These are phyloP conservation scores for Odocoileus virginianus DNA, from an alignment of 2,113 vertebrate genomes.

Conservation along the genomic window DNA sequence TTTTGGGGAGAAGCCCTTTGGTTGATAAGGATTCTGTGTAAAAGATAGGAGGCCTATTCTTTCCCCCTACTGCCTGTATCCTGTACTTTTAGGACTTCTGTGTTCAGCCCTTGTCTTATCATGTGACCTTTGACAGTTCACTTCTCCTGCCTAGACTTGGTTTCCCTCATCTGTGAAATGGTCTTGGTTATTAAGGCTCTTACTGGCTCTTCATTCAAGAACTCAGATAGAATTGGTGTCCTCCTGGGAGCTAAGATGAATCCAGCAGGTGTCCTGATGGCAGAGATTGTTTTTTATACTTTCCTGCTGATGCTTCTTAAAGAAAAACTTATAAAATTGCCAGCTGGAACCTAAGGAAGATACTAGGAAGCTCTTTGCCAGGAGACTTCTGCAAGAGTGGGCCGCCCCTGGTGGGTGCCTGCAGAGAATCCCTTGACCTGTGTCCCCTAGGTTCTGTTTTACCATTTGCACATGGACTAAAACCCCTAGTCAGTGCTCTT, in stretches of 20 bases:
- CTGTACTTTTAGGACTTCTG: not conserved
- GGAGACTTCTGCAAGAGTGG: not conserved
- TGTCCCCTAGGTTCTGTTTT: not conserved
- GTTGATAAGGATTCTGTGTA: not conserved
- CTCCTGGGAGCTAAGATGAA: not conserved
- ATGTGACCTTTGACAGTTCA: not conserved
- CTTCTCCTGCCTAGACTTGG: not conserved
- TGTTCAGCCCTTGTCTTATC: not conserved
- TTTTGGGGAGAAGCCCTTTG: not conserved
- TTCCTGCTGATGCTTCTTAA: constrained; percentile 6
- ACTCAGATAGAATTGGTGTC: not conserved
- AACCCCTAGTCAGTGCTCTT: not conserved
- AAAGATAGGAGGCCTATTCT: not conserved
- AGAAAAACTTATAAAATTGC: constrained; percentile 18
- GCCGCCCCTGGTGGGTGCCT: not conserved
- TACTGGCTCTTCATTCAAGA: not conserved
- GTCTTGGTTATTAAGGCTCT: not conserved
- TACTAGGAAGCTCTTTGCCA: not conserved
- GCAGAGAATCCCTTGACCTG: not conserved
- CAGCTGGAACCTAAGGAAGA: constrained; percentile 28
- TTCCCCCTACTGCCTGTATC: not conserved
- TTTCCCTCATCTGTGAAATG: not conserved
- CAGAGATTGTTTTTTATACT: constrained; percentile 24
- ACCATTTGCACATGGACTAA: not conserved
- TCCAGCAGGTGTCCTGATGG: not conserved